phyloP scores from a whole-genome alignment of 2,888 invertebrate genomes.

The Cheilosia variabilis region DNA sequence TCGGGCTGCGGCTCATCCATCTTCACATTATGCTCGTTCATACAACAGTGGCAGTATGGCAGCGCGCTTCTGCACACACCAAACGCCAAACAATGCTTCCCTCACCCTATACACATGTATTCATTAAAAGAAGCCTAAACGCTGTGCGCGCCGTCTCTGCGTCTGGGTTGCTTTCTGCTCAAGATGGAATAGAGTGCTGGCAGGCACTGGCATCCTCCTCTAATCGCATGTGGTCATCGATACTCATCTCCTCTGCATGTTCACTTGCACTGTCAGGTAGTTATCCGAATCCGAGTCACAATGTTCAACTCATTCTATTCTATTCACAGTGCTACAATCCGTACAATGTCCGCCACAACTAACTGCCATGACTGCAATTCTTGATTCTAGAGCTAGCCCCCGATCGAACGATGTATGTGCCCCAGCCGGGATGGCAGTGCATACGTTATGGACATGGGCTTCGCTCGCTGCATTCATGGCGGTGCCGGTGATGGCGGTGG shows the following conservation, averaged over 20 bases:
- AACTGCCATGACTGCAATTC: constrained; percentile 73
- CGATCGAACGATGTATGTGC: constrained; percentile 28
- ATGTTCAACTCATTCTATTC: constrained; percentile 73
- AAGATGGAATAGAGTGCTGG: constrained; percentile 38
- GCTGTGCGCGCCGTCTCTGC: constrained; percentile 70
- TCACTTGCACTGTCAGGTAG: constrained; percentile 74
- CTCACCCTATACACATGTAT: constrained; percentile 57
- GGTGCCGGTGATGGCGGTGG: constrained; percentile 3
- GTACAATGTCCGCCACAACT: constrained; percentile 66
- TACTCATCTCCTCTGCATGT: constrained; percentile 73
- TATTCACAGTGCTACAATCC: constrained; percentile 71
- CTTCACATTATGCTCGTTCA: constrained; percentile 28
- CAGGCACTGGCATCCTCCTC: constrained; percentile 70
- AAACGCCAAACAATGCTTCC: constrained; percentile 47
- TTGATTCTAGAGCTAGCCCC: constrained; percentile 69
- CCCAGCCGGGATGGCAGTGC: constrained; percentile 39
- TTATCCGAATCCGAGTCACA: constrained; percentile 74
- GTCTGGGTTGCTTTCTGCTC: constrained; percentile 64
- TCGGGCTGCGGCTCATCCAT: constrained; percentile 54
- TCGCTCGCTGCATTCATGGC: constrained; percentile 30
- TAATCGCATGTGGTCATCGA: constrained; percentile 76
- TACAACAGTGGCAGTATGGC: constrained; percentile 13
- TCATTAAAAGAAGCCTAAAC: constrained; percentile 66
- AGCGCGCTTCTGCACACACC: constrained; percentile 36
- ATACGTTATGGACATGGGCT: constrained; percentile 68